These are phyloP conservation scores for Drosophila nr. medialis DNA, from an alignment of 2,888 invertebrate genomes.

Conservation along the genomic window DNA sequence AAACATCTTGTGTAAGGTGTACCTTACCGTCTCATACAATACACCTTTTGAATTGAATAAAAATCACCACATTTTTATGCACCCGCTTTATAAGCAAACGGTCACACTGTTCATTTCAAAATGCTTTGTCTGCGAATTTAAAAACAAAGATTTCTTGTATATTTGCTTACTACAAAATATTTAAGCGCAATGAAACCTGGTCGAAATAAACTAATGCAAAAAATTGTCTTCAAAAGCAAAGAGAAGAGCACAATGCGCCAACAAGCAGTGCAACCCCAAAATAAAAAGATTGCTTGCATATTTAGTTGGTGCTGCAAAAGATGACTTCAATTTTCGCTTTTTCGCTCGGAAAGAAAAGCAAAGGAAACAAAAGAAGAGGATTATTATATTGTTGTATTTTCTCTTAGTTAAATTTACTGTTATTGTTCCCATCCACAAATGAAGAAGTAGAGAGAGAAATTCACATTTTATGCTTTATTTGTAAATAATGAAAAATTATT, in stretches of 20 bases:
- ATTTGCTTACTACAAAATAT: not conserved
- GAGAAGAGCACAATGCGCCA: not conserved
- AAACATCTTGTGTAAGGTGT: not conserved
- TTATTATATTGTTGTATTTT: too few relatives aligned
- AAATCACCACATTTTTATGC: not conserved
- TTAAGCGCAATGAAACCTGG: not conserved
- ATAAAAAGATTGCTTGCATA: not conserved
- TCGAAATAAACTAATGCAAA: not conserved
- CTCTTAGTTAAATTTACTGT: not conserved
- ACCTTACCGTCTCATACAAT: not conserved
- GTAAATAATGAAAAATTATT: slow-evolving; percentile 35
- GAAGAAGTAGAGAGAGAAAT: not conserved
- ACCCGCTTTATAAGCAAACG: not conserved
- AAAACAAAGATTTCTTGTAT: not conserved
- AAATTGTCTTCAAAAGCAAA: not conserved
- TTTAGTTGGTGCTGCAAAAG: not conserved
- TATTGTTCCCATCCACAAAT: slow-evolving; percentile 5
- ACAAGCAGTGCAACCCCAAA: not conserved
- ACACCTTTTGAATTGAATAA: not conserved
- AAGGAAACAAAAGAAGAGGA: too few relatives aligned
- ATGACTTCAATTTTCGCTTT: not conserved
- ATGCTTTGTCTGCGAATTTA: not conserved
- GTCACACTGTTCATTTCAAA: not conserved
- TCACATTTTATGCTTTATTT: slow-evolving; percentile 39
- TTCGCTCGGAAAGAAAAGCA: not conserved